These are phyloP conservation scores for Pseudochirops cupreus DNA, from an alignment of 2,797 vertebrate genomes.

Conservation along the genomic window DNA sequence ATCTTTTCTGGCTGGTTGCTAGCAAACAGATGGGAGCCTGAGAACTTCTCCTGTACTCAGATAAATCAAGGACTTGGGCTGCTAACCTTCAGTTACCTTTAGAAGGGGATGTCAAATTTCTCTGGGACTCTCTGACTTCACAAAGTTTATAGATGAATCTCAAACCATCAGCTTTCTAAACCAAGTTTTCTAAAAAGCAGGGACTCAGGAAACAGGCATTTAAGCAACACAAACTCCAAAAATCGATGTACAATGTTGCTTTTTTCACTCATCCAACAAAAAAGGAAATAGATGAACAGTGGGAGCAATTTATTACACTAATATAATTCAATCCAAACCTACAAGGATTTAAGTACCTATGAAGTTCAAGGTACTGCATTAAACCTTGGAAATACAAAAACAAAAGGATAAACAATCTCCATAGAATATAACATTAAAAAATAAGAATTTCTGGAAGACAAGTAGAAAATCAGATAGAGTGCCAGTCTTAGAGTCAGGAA, in stretches of 20 bases:
- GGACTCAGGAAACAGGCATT: neutral
- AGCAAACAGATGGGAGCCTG: conserved; percentile 81
- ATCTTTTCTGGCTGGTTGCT: conserved; percentile 72
- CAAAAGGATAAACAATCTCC: neutral
- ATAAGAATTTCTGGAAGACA: neutral
- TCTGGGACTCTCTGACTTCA: conserved; percentile 75
- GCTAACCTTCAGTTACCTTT: conserved; percentile 48
- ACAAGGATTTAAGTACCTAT: neutral
- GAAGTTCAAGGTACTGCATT: neutral
- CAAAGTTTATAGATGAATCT: conserved; percentile 29
- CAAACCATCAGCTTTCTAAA: neutral
- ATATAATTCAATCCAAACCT: neutral
- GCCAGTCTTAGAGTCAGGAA: neutral
- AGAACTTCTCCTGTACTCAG: conserved; percentile 77
- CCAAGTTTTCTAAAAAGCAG: neutral
- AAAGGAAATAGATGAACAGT: neutral
- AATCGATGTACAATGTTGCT: neutral
- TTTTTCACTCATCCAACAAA: neutral
- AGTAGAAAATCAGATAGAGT: neutral
- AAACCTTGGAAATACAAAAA: neutral
- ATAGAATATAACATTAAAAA: neutral
- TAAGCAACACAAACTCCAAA: neutral
- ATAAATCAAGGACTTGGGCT: conserved; percentile 75
- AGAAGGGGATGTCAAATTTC: conserved; percentile 75
- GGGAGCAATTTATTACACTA: neutral